Conservation (phyloP, 2,113 vertebrate genomes). For the Cavia aperea region DNA sequence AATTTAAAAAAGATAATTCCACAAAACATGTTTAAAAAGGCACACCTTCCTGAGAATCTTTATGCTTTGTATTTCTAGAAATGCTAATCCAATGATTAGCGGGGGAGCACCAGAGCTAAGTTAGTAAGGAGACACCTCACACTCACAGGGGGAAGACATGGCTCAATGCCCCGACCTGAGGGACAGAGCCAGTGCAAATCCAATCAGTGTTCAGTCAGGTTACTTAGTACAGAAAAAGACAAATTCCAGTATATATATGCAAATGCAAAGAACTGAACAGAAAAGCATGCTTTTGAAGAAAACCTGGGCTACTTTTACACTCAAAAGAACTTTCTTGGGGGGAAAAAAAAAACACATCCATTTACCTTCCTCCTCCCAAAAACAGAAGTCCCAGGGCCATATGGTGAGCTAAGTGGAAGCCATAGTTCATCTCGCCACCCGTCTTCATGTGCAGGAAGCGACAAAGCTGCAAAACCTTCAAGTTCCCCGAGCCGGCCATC, state of each 20-base stretch:
- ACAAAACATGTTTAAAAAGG: neutral
- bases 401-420: slow-evolving; percentile 97
- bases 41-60: neutral
- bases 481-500: slow-evolving; percentile 93
- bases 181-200: neutral
- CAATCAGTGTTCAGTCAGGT: neutral
- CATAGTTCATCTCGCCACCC: slow-evolving; percentile 96
- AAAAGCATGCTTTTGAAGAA: slow-evolving; percentile 15
- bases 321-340: neutral
- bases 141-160: neutral
- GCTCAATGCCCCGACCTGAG: neutral
- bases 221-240: neutral
- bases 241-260: neutral
- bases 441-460: slow-evolving; percentile 96
- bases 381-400: slow-evolving; percentile 97
- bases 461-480: slow-evolving; percentile 94
- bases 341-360: neutral
- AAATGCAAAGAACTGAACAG: neutral
- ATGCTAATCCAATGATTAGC: neutral
- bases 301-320: neutral
- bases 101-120: neutral
- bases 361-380: slow-evolving; percentile 94
- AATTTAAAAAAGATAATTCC: slow-evolving; percentile 24
- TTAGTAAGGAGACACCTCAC: neutral
- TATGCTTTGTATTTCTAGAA: neutral